Base-by-base conservation (phyloP, 2,113 vertebrate genomes). In the Thamnaconus septentrionalis region DNA sequence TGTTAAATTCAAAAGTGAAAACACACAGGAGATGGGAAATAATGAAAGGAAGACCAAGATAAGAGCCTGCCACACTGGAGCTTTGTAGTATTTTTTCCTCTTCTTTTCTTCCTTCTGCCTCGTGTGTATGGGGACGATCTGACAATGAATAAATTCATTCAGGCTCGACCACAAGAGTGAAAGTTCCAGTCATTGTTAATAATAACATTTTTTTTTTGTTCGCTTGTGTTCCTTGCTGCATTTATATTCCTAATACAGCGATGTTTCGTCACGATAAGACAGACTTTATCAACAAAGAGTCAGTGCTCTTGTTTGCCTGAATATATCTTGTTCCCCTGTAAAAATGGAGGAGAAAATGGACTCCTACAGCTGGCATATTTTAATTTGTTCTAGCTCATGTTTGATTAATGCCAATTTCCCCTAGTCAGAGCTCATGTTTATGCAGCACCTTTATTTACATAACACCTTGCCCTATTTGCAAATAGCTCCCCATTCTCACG, bases 351-450 rank as follows among this genome's bases (percentile, higher is more conserved):
- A 55, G 81, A 11, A 82, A 82, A 82, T 75, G 56, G 66, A 74
- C 71, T 79, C 75, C 51, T 79, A 71, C 82, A 81, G 82, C 78
- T 82, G 82, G 76, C 71, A 69, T 80, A 82, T 78, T 87, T 83
- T 87, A 88, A 85, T 88, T 88, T 85, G 77, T 81, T 85, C 77
- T 50, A 53, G 77, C 74, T 85, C 83, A 85, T 85, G 84, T 85
- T 86, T 88, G 79, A 85, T 87, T 85, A 85, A 88, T 84, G 78
- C 63, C 79, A 75, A 58, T 88, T 89, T 75, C 75, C 83, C 65
- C 64, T 60, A 60, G 75, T 80, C 74, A 60, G 73, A 61, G 61
- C 80, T 76, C 76, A 75, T 85, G 79, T 75, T 80, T 85, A 85
- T 87, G 78, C 78, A 51, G 68, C 59, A 71, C 63, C 68, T 65